Percentiles rank a stretch among this genome's conserved stretches.
These are phyloP conservation scores for Zaprionus kolodkinae DNA, from an alignment of 1,140 invertebrate species.

Conservation along the genomic window DNA sequence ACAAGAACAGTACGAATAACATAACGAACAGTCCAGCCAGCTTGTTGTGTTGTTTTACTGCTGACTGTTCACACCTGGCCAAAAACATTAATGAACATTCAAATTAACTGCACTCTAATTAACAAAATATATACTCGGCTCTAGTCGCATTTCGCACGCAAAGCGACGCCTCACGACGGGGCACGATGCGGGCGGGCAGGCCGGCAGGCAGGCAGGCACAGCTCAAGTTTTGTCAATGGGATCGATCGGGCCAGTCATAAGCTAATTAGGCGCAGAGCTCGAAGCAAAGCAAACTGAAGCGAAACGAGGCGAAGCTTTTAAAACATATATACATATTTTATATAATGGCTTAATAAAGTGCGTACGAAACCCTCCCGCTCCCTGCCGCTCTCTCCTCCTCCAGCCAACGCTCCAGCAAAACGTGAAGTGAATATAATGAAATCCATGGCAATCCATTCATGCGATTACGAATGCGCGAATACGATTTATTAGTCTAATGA, in stretches of 20 bases:
- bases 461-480: conserved; percentile 53
- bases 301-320: conserved; percentile 42
- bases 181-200: background rate
- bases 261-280: conserved; percentile 76
- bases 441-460: conserved; percentile 48
- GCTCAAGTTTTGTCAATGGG: conserved; percentile 60
- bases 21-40: background rate
- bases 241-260: conserved; percentile 27
- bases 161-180: conserved; percentile 62
- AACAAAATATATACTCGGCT: conserved; percentile 52
- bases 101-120: conserved; percentile 79
- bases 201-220: background rate
- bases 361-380: conserved; percentile 37
- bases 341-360: conserved; percentile 78
- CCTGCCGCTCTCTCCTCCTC: too few relatives aligned
- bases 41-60: background rate
- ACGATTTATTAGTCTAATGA: conserved; percentile 71
- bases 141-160: conserved; percentile 64
- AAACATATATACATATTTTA: conserved; percentile 49
- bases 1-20: background rate
- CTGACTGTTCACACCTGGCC: conserved; percentile 74
- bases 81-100: conserved; percentile 70
- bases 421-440: conserved; percentile 66
- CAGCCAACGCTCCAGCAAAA: conserved; percentile 26
- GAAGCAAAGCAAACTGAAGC: conserved; percentile 37